Evolutionary conservation across 2,113 vertebrate species (phyloP).

Genomic region (human): DNA sequence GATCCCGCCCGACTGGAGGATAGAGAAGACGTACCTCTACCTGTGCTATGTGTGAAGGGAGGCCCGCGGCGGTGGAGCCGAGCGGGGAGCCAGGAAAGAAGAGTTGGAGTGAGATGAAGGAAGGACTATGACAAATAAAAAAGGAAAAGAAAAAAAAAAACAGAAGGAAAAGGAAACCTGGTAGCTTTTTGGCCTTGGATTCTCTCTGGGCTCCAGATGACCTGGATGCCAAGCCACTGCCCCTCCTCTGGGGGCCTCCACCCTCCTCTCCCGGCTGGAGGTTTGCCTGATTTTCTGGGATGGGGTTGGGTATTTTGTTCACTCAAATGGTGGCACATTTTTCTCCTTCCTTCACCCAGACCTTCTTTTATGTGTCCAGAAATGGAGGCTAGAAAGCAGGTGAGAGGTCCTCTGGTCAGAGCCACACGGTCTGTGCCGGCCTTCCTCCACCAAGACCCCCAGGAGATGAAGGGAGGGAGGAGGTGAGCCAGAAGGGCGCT

Average conservation of each 20-base stretch:
- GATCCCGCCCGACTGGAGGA: constrained; percentile 98
- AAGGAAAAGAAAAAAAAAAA: not conserved
- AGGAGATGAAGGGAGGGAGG: not conserved
- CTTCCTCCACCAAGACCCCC: fast-evolving
- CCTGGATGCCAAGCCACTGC: not conserved
- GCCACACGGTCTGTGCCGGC: not conserved
- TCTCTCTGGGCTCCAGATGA: constrained; percentile 26
- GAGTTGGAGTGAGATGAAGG: constrained; percentile 7
- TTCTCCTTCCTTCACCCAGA: not conserved
- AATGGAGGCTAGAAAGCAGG: not conserved
- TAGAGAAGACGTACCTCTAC: constrained; percentile 99
- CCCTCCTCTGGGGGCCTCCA: not conserved
- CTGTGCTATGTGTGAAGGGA: constrained; percentile 93
- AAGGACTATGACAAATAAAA: constrained; percentile 68
- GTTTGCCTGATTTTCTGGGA: not conserved
- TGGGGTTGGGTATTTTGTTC: not conserved
- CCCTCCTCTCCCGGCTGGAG: not conserved
- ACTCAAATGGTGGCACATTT: not conserved
- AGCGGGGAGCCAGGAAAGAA: constrained; percentile 53
- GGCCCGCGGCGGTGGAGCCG: constrained; percentile 34
- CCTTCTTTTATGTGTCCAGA: not conserved
- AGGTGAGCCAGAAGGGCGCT: not conserved
- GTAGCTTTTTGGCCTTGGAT: constrained; percentile 42
- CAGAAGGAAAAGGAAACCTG: constrained; percentile 46
- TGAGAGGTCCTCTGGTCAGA: not conserved